A percentile compares a stretch with the other conserved stretches of the same genome.
These are phyloP conservation scores for Atherinosoma microstoma DNA, from an alignment of 2,797 vertebrate species.

Conservation along the genomic window DNA sequence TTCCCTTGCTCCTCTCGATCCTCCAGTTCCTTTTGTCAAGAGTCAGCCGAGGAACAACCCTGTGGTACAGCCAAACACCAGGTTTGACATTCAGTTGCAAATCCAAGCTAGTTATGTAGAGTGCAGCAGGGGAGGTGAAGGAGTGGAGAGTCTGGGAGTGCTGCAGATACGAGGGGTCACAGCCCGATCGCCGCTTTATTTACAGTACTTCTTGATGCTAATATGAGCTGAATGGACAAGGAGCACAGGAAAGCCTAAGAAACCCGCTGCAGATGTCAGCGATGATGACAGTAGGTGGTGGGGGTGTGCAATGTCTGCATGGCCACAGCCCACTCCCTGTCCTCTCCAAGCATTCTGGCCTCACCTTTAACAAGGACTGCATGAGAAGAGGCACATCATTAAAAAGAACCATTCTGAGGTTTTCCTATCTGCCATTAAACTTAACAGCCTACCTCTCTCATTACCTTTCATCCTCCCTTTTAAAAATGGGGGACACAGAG, in stretches of 20 bases:
- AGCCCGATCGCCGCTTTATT: slow-evolving; percentile 72
- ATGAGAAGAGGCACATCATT: slow-evolving; percentile 87
- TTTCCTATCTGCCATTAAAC: slow-evolving; percentile 91
- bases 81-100: slow-evolving; percentile 63
- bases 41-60: slow-evolving; percentile 57
- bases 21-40: slow-evolving; percentile 57
- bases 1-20: slow-evolving; percentile 65
- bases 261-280: slow-evolving; percentile 38
- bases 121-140: slow-evolving; percentile 28
- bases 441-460: slow-evolving; percentile 87
- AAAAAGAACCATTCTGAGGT: slow-evolving; percentile 90
- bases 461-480: slow-evolving; percentile 83
- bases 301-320: slow-evolving; percentile 44
- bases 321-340: slow-evolving; percentile 54
- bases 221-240: slow-evolving; percentile 67
- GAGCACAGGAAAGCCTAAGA: slow-evolving; percentile 39
- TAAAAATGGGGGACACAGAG: slow-evolving; percentile 58
- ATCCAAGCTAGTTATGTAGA: slow-evolving; percentile 58
- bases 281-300: slow-evolving; percentile 35
- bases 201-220: slow-evolving; percentile 70
- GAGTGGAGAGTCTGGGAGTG: slow-evolving; percentile 10
- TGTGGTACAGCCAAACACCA: slow-evolving; percentile 60
- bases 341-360: slow-evolving; percentile 63
- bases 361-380: slow-evolving; percentile 83
- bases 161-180: slow-evolving; percentile 58